phyloP scores from a whole-genome alignment of 2,797 vertebrate species.

The Rhodeus uyekii region DNA sequence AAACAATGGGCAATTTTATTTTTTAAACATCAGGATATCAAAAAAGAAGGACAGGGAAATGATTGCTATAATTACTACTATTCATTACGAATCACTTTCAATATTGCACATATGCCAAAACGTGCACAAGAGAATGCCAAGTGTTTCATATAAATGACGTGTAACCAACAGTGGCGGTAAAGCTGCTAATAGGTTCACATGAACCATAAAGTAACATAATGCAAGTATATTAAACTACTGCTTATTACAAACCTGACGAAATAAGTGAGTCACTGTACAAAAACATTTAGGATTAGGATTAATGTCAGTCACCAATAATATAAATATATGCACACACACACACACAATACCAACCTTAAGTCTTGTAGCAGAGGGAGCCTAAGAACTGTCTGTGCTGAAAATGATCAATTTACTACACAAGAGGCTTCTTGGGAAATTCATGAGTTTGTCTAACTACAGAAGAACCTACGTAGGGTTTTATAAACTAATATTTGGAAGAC shows the following conservation, averaged over 20 bases:
- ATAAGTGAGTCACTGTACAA: conserved; percentile 17
- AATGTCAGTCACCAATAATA: conserved; percentile 17
- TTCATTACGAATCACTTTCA: conserved; percentile 10
- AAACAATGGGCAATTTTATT: background rate
- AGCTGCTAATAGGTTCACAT: conserved; percentile 27
- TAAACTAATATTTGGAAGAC: conserved; percentile 4
- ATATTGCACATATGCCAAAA: conserved; percentile 42
- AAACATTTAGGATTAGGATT: conserved; percentile 17
- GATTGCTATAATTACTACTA: conserved; percentile 4
- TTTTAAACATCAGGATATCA: background rate
- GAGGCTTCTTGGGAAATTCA: background rate
- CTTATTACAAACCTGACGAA: conserved; percentile 21
- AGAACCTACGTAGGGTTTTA: background rate
- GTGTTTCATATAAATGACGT: conserved; percentile 12
- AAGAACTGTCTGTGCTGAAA: background rate
- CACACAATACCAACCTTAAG: conserved; percentile 38
- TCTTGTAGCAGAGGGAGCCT: conserved; percentile 6
- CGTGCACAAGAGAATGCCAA: conserved; percentile 15
- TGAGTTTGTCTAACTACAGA: background rate
- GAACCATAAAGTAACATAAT: conserved; percentile 26
- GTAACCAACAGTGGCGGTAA: conserved; percentile 23
- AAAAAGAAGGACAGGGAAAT: conserved; percentile 4
- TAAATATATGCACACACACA: background rate
- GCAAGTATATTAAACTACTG: background rate
- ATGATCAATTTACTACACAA: background rate